Evolutionary conservation across 2,113 vertebrate genomes (phyloP).

Genomic region (human (Homo sapiens)): GRCh38 chr6:62401501-62402000

Average conservation of each 20-base stretch:
- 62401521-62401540: too few relatives aligned
- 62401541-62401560: too few relatives aligned
- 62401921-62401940: not conserved
- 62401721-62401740: not conserved
- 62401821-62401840: not conserved
- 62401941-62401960: not conserved
- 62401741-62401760: not conserved
- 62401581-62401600: too few relatives aligned
- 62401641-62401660: too few relatives aligned
- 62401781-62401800: not conserved
- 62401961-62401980: not conserved
- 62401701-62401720: not conserved
- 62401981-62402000: not conserved
- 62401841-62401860: not conserved
- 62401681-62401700: not conserved
- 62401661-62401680: not conserved
- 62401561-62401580: too few relatives aligned
- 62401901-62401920: not conserved
- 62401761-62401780: not conserved
- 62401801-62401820: not conserved
- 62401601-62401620: too few relatives aligned
- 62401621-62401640: too few relatives aligned
- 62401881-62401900: not conserved
- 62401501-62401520: too few relatives aligned
- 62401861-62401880: not conserved